A percentile compares a stretch with the other conserved stretches of the same genome.
phyloP scores from a whole-genome alignment of 2,888 invertebrate species.

The Epirrhoe tristata region DNA sequence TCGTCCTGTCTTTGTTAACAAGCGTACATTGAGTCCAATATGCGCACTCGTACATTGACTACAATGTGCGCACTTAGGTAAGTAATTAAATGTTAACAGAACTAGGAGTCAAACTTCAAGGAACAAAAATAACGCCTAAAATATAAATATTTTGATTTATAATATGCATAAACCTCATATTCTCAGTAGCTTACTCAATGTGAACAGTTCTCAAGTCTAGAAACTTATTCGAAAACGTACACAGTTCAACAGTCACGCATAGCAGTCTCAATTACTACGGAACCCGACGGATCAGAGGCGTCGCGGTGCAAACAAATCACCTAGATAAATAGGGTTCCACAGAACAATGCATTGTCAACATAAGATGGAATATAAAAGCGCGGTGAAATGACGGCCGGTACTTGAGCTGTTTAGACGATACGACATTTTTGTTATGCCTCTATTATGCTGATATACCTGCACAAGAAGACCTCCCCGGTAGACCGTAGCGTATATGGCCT shows the following conservation, averaged over 20 bases:
- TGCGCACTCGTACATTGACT: too few relatives aligned
- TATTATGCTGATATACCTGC: not conserved
- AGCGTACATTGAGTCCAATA: too few relatives aligned
- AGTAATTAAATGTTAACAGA: too few relatives aligned
- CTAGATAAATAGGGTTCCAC: slow-evolving; percentile 74
- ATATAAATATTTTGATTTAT: not conserved
- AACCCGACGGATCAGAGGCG: slow-evolving; percentile 61
- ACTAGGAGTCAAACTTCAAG: too few relatives aligned
- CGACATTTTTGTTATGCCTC: slow-evolving; percentile 47
- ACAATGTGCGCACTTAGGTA: too few relatives aligned
- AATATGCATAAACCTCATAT: not conserved
- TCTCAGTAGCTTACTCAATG: slow-evolving; percentile 1
- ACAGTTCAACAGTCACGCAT: slow-evolving; percentile 62
- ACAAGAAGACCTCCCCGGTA: not conserved
- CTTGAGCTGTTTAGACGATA: slow-evolving; percentile 55
- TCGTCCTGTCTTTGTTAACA: not conserved
- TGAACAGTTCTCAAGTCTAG: slow-evolving; percentile 38
- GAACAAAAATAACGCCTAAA: too few relatives aligned
- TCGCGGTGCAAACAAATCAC: slow-evolving; percentile 78
- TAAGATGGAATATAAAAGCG: slow-evolving; percentile 80
- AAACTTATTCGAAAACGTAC: slow-evolving; percentile 58
- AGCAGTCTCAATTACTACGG: slow-evolving; percentile 70
- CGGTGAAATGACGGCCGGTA: slow-evolving; percentile 61
- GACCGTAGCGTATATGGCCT: too few relatives aligned
- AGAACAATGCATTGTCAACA: slow-evolving; percentile 79